These are phyloP conservation scores for Phyllotreta cruciferae DNA, from an alignment of 2,888 invertebrate genomes.

Conservation along the genomic window DNA sequence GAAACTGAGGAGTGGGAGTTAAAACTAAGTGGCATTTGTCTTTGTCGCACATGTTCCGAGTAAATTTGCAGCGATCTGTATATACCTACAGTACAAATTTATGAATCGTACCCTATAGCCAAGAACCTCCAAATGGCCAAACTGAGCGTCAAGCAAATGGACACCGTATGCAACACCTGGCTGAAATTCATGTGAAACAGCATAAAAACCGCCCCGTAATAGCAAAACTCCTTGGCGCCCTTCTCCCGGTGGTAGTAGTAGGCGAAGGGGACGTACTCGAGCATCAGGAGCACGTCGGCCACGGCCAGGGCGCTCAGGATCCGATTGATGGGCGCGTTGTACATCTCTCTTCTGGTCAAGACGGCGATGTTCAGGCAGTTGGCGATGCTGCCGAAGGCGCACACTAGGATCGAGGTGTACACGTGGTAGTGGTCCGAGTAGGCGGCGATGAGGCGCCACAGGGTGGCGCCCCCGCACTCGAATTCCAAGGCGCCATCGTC, in stretches of 20 bases:
- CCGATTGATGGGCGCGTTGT: constrained; percentile 83
- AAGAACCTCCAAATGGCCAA: constrained; percentile 89
- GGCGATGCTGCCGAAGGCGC: constrained; percentile 85
- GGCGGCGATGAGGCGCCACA: constrained; percentile 63
- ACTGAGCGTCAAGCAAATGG: constrained; percentile 80
- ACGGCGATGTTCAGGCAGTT: constrained; percentile 89
- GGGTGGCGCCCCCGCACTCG: constrained; percentile 44
- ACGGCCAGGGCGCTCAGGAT: constrained; percentile 86
- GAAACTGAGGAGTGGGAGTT: too few species aligned
- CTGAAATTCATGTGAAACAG: constrained; percentile 84
- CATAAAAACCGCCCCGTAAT: constrained; percentile 76
- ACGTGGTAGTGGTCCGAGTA: constrained; percentile 79
- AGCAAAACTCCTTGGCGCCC: constrained; percentile 72
- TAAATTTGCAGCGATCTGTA: too few species aligned
- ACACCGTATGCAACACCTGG: constrained; percentile 81
- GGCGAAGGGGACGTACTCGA: constrained; percentile 82
- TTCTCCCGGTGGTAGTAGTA: constrained; percentile 69
- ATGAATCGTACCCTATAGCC: constrained; percentile 84
- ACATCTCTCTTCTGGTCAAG: constrained; percentile 81
- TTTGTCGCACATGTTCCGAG: too few species aligned
- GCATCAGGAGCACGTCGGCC: constrained; percentile 88
- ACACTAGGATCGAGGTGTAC: constrained; percentile 82
- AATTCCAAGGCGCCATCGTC: constrained; percentile 11
- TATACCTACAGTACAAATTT: too few species aligned
- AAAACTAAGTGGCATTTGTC: too few species aligned